A percentile compares a stretch with the other conserved stretches of the same genome.
Conservation (phyloP, 2,888 invertebrate genomes). For the Drosophila fulvimacula region DNA sequence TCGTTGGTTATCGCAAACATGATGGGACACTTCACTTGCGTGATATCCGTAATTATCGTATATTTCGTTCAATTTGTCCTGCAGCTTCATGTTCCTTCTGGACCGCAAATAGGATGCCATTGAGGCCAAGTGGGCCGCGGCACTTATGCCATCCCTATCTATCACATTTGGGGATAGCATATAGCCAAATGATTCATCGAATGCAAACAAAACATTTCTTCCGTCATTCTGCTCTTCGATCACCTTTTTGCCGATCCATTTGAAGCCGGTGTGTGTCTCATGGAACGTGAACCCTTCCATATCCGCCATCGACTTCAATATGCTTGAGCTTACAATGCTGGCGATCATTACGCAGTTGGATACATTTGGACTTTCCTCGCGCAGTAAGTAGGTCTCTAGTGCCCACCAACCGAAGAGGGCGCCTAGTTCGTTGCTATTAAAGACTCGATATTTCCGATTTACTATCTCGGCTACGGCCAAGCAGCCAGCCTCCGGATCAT, state of each 20-base stretch:
- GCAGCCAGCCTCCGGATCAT: constrained; percentile 99
- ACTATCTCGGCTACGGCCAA: constrained; percentile 95
- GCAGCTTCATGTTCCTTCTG: constrained; percentile 86
- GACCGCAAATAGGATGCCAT: constrained; percentile 89
- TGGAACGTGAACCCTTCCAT: constrained; percentile 91
- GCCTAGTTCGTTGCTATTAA: constrained; percentile 98
- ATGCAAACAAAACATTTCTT: constrained; percentile 95
- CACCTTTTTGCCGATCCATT: constrained; percentile 98
- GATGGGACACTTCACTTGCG: constrained; percentile 94
- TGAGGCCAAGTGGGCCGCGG: constrained; percentile 92
- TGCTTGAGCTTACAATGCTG: constrained; percentile 98
- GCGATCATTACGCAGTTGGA: constrained; percentile 92
- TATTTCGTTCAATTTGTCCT: constrained; percentile 89
- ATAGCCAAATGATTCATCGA: constrained; percentile 99
- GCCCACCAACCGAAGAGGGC: constrained; percentile 98
- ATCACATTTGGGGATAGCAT: constrained; percentile 95
- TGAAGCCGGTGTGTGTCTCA: constrained; percentile 99
- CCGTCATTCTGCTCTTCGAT: constrained; percentile 89
- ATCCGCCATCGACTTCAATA: constrained; percentile 92
- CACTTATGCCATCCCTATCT: constrained; percentile 98
- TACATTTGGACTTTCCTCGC: constrained; percentile 83
- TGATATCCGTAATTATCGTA: constrained; percentile 96
- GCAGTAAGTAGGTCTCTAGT: constrained; percentile 87
- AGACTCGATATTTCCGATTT: constrained; percentile 84
- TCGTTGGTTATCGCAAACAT: constrained; percentile 91